phyloP scores from a whole-genome alignment of 2,888 invertebrate genomes.

The Noctua fimbriata region DNA sequence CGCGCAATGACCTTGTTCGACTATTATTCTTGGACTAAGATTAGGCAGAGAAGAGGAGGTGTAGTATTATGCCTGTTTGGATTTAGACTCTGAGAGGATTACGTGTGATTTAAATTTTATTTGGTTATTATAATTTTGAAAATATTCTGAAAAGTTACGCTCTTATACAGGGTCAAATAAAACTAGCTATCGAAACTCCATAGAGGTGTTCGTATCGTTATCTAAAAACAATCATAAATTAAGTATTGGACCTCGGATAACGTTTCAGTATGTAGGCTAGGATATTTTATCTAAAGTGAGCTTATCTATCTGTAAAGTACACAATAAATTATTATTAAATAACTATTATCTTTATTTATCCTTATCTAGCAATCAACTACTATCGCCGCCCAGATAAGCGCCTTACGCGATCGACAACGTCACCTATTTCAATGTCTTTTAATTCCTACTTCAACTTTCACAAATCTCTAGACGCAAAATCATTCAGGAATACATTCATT shows the following conservation, averaged over 20 bases:
- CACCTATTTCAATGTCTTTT: not conserved
- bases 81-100: conserved; percentile 19
- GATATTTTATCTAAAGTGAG: not conserved
- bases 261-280: not conserved
- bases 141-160: not conserved
- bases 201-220: not conserved
- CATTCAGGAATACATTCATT: conserved; percentile 5
- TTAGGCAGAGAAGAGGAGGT: conserved; percentile 40
- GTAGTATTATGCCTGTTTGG: conserved; percentile 52
- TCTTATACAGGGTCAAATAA: not conserved
- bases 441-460: not conserved
- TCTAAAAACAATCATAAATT: not conserved
- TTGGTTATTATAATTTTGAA: not conserved
- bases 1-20: conserved; percentile 83
- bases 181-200: not conserved
- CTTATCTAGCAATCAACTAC: conserved; percentile 40
- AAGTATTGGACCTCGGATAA: not conserved
- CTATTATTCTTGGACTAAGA: conserved; percentile 78
- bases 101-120: not conserved
- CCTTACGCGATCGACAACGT: not conserved
- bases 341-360: conserved; percentile 32
- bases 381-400: conserved; percentile 28
- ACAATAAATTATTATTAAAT: conserved; percentile 31
- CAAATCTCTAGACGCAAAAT: not conserved
- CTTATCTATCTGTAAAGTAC: conserved; percentile 16